Conservation (phyloP, 1,140 invertebrate genomes). For the Reticulitermes speratus region DNA sequence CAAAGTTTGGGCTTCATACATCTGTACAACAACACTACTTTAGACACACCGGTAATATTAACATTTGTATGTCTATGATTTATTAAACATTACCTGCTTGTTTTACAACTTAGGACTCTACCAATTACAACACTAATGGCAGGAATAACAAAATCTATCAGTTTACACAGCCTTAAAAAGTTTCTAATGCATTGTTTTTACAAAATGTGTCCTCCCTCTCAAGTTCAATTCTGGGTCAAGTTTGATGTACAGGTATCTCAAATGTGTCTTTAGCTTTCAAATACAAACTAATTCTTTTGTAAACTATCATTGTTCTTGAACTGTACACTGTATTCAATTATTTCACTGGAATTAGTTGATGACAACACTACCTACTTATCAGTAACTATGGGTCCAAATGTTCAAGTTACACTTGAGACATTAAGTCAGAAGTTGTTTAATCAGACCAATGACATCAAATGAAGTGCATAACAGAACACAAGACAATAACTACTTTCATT, state of each 20-base stretch:
- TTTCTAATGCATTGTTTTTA: background rate
- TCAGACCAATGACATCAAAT: background rate
- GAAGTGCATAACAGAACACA: background rate
- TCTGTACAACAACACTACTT: background rate
- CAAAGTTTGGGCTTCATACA: conserved; percentile 15
- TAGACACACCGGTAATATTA: background rate
- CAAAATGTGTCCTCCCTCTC: background rate
- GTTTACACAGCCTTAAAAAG: background rate
- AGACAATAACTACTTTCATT: background rate
- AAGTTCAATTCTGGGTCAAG: background rate
- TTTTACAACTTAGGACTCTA: background rate
- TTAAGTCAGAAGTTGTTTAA: background rate
- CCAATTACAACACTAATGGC: background rate
- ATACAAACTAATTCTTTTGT: background rate
- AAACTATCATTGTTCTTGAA: background rate
- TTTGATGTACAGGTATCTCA: background rate
- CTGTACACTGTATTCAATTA: background rate
- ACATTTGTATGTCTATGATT: background rate
- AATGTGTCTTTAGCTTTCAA: background rate
- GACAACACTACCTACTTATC: background rate
- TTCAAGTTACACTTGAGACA: background rate
- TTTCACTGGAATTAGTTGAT: background rate
- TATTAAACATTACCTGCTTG: conserved; percentile 8
- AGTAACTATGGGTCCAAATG: background rate
- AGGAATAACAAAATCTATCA: background rate